Percentiles rank a stretch among this genome's conserved stretches.
Evolutionary conservation across 2,888 invertebrate genomes (phyloP).

Genomic region (Apantesis nais): DNA sequence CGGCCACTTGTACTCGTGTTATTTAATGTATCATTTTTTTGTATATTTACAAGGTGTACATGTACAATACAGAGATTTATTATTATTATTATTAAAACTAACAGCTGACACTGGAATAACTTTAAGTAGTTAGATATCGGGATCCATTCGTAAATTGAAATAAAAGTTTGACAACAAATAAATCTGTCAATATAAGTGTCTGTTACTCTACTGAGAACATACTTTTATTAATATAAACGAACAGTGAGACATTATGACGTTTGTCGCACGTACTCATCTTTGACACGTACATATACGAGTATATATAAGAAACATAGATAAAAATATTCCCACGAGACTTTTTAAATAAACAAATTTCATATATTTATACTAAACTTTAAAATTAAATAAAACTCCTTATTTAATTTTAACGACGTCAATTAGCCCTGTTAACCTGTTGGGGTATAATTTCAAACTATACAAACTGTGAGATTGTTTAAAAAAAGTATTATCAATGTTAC

Average conservation of each 20-base stretch:
- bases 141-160: neutral
- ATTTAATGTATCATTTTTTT: too few relatives aligned
- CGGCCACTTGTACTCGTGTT: too few relatives aligned
- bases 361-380: neutral
- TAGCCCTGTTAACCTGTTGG: too few relatives aligned
- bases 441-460: too few relatives aligned
- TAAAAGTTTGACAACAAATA: neutral
- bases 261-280: constrained; percentile 27
- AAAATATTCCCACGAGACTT: constrained; percentile 20
- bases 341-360: neutral
- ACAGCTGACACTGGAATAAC: neutral
- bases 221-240: neutral
- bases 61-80: too few relatives aligned
- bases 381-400: too few relatives aligned
- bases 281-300: constrained; percentile 2
- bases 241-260: neutral
- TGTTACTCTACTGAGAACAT: neutral
- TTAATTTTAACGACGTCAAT: too few relatives aligned
- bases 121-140: too few relatives aligned
- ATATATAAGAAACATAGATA: constrained; percentile 3
- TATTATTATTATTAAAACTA: neutral
- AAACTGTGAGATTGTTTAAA: too few relatives aligned
- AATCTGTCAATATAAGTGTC: neutral
- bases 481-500: too few relatives aligned
- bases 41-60: too few relatives aligned